These are phyloP conservation scores for Anguilla anguilla DNA, from an alignment of 2,797 vertebrate genomes.

Conservation along the genomic window DNA sequence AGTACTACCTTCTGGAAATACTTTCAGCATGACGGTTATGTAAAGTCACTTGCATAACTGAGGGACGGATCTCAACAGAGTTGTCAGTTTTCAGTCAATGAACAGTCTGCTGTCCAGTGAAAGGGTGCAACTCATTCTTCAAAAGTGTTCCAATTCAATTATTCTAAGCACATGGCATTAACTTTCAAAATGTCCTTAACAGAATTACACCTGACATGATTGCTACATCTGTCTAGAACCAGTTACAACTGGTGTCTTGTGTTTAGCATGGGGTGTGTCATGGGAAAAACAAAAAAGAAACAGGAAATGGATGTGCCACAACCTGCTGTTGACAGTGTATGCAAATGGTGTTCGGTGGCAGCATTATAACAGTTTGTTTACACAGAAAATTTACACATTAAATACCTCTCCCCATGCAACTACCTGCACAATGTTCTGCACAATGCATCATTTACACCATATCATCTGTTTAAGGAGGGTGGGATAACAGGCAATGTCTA, in stretches of 20 bases:
- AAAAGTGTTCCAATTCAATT: not conserved
- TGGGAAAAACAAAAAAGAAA: not conserved
- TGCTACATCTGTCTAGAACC: not conserved
- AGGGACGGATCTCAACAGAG: not conserved
- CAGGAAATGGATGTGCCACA: not conserved
- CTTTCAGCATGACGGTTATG: not conserved
- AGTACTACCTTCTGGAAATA: not conserved
- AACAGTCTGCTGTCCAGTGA: not conserved
- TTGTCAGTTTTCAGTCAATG: not conserved
- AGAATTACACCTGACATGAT: not conserved
- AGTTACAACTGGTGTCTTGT: not conserved
- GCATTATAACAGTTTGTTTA: not conserved
- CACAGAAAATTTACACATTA: not conserved
- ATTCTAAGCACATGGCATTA: not conserved
- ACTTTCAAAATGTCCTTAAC: not conserved
- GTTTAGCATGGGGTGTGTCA: not conserved
- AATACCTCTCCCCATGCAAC: not conserved
- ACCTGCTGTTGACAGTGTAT: not conserved
- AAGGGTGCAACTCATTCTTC: not conserved
- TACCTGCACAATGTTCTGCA: not conserved
- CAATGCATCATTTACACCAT: not conserved
- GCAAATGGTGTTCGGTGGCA: not conserved
- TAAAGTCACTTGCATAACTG: not conserved
- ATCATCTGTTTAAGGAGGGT: not conserved
- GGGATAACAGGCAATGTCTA: conserved; percentile 14